phyloP scores from a whole-genome alignment of 2,888 invertebrate genomes.

The Melipona bicolor region DNA sequence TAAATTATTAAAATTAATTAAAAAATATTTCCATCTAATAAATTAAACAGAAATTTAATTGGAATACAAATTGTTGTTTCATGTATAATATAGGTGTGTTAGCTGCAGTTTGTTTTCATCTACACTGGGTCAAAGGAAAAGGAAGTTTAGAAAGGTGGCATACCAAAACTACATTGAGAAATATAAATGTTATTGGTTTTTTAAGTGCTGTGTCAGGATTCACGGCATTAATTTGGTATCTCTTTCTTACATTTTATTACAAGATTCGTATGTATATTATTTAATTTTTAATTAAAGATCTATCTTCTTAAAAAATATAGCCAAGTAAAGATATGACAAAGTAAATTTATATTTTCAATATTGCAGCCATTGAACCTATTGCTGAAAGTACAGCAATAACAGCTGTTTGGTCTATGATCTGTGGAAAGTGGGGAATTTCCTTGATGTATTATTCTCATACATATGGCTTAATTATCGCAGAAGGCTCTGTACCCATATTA shows the following conservation, averaged over 20 bases:
- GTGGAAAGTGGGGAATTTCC: conserved; percentile 70
- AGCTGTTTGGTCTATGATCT: conserved; percentile 70
- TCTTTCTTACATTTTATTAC: conserved; percentile 72
- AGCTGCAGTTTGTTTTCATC: conserved; percentile 71
- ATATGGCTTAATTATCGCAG: conserved; percentile 65
- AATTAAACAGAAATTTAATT: background rate
- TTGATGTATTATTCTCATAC: conserved; percentile 70
- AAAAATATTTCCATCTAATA: background rate
- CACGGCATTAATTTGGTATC: conserved; percentile 72
- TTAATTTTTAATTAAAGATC: background rate
- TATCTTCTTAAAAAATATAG: background rate
- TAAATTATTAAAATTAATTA: background rate
- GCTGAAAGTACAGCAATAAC: conserved; percentile 65
- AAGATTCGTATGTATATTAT: conserved; percentile 68
- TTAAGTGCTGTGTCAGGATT: conserved; percentile 63
- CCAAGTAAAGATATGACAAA: background rate
- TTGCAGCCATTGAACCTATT: conserved; percentile 66
- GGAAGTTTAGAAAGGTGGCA: conserved; percentile 70
- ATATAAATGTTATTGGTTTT: conserved; percentile 70
- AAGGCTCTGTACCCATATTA: conserved; percentile 64
- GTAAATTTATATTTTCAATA: background rate
- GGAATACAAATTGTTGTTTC: background rate
- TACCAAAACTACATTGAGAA: conserved; percentile 63
- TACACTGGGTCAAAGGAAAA: conserved; percentile 71
- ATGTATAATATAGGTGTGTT: conserved; percentile 55